Conservation (phyloP, 2,888 invertebrate genomes). For the Thereva nobilitata region DNA sequence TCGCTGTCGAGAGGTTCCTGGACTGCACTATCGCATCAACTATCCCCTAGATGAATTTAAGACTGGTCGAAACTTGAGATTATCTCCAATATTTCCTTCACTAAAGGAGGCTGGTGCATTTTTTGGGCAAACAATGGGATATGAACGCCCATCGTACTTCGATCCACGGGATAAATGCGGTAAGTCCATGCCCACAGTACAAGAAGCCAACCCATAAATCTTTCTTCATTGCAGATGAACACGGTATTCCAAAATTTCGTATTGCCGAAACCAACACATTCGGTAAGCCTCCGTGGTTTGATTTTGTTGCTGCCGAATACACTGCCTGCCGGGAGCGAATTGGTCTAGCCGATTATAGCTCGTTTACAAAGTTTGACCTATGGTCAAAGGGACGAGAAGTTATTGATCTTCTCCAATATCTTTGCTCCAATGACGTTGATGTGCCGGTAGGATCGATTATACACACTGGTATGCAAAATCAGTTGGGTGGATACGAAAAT, state of each 20-base stretch:
- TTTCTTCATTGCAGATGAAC: slow-evolving; percentile 50
- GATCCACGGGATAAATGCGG: slow-evolving; percentile 62
- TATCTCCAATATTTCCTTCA: slow-evolving; percentile 94
- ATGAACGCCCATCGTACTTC: slow-evolving; percentile 94
- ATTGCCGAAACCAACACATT: slow-evolving; percentile 83
- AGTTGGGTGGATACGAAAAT: slow-evolving; percentile 94
- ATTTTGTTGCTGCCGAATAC: slow-evolving; percentile 84
- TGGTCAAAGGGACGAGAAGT: slow-evolving; percentile 90
- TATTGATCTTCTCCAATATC: slow-evolving; percentile 83
- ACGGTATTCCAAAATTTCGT: slow-evolving; percentile 58
- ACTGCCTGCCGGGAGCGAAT: slow-evolving; percentile 90
- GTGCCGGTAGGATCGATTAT: slow-evolving; percentile 91
- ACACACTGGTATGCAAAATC: slow-evolving; percentile 98
- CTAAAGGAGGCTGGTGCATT: slow-evolving; percentile 89
- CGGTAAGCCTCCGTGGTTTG: slow-evolving; percentile 93
- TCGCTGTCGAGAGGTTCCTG: slow-evolving; percentile 89
- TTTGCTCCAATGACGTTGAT: slow-evolving; percentile 96
- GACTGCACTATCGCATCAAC: slow-evolving; percentile 77
- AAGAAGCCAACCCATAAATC: neutral
- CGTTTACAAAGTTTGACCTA: slow-evolving; percentile 94
- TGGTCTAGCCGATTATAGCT: slow-evolving; percentile 94
- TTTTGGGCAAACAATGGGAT: slow-evolving; percentile 97
- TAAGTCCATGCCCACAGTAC: slow-evolving; percentile 43
- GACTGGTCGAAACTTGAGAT: slow-evolving; percentile 85
- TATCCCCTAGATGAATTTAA: slow-evolving; percentile 87